Evolutionary conservation across 2,797 vertebrate species (phyloP), one percentile per base, ranked within the genome.

Genomic region (Helostoma temminkii): DNA sequence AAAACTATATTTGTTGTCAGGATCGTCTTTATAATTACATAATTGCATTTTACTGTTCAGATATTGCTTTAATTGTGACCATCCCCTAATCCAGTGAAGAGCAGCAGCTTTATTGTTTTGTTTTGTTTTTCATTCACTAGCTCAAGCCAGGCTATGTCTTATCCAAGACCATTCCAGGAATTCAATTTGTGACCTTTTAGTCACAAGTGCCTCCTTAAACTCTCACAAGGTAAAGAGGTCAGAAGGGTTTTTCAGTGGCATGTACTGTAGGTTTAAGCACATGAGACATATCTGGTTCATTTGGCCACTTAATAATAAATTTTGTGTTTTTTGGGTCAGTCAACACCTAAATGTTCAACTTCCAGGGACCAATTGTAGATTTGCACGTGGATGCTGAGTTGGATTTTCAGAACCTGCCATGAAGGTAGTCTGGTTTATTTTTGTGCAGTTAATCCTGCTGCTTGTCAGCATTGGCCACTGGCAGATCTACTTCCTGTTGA

Each of bases 401-500:
- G 18, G 68, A 64, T 36, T 59, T 56, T 54, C 11, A 36, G 30
- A 47, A 30, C 15, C 47, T 65, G 22, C 37, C 21, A 36, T 47
- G 26, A 53, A 71, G 66, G 30, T 19, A 25, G 49, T 19, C 8
- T 6, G 30, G 60, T 76, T 74, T 82, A 84, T 85, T 74, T 72
- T 25, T 43, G 60, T 24, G 21, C 26, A 3, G 50, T 26, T 81
- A 85, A 84, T 85, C 85, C 77, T 69, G 61, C 36, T 34, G 28
- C 66, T 62, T 9, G 10, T 26, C 70, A 24, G 39, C 19, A 21
- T 63, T 47, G 56, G 71, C 49, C 25, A 55, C 7, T 46, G 34
- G 22, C n/a, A 37, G 36, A 16, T 73, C 22, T 15, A 59, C 59
- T 72, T 83, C 80, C 81, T 79, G 80, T 67, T 79, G 71, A 82